Evolutionary conservation across 2,797 vertebrate genomes (phyloP), one percentile per base, ranked within the genome.

Genomic region (Craterocephalus amniculus): DNA sequence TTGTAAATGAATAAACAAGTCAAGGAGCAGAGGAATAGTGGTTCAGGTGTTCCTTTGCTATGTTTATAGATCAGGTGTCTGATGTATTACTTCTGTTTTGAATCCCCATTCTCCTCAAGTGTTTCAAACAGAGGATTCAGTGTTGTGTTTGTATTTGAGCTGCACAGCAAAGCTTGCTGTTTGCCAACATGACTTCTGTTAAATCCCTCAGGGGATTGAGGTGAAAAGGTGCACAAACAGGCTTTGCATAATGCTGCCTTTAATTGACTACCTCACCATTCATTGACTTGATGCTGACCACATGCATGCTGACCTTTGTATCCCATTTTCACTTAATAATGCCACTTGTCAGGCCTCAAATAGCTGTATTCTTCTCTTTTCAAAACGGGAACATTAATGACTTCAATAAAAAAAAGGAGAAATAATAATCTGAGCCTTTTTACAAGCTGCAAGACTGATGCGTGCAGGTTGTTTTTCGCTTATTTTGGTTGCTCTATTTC

Each of bases 181-280:
- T 63, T 62, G 67, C 76, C 84, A 87, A 86, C 81, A 83, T 18
- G 73, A 49, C 57, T 80, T 72, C 72, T 70, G 63, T 12, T 58
- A 60, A 80, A 88, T 71, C 77, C 67, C 77, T 54, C 20, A 58
- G 52, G 67, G 65, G 60, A 13, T 51, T 62, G 63, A 36, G 8
- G 65, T 29, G 62, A 56, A 51, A 54, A 73, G 49, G 38, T 67
- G 56, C 52, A 29, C 69, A 85, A 81, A 84, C 72, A 80, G 31
- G 48, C 57, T 61, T 32, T 78, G 60, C 26, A 72, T 81, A 67
- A 64, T 51, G 60, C 69, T 45, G 34, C 51, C 27, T 18, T 68
- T 81, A 83, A 80, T 48, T 52, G 72, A 78, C 67, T 49, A 48
- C 45, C 78, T 63, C 20, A 31, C 69, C 43, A 32, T 38, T 48